Base-by-base conservation (phyloP, 2,888 invertebrate species). In the Macroteleia sp. region DNA sequence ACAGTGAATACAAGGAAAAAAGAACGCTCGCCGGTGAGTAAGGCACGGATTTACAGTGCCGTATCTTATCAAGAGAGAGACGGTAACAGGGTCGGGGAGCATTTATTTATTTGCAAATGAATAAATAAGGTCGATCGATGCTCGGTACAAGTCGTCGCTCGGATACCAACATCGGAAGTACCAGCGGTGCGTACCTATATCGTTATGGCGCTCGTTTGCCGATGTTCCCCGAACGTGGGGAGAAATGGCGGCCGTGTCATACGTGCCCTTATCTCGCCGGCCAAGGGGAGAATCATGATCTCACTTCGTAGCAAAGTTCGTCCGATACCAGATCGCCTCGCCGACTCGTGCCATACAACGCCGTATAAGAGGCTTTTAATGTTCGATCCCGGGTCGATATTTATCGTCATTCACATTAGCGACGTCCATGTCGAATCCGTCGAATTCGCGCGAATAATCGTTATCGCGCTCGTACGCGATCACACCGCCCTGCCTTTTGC, bases 361-460 rank as follows among this genome's bases (percentile, higher is more conserved):
- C 77, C 79, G 84, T 87, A 86, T 90, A 89, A 91, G 89, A 90
- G 91, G 91, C 84, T 91, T 91, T 91, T 90, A 91, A 90, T 91
- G 91, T 91, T 88, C 74, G 82, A 82, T 82, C 77, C 73, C 82
- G 80, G 67, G 52, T 56, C 77, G 86, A 86, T 88, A 89, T 89
- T 89, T 89, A 89, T 88, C 87, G 87, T 88, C 88, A 88, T 87
- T 88, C 86, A 86, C 79, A 66, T 75, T 66, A 66, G 77, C 70
- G 52, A 75, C 69, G 66, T 62, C 66, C 80, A 61, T 77, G 79
- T 80, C 74, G 79, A 80, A 80, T 80, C 73, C 74, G 74, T 80
- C 79, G 70, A 80, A 80, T 62, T 20, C 46, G 50, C 78, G 74
- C 74, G 70, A 75, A 71, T 62, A 34, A 75, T 76, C 75, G 64